Base-by-base conservation (phyloP, 1,140 invertebrate genomes). In the Drosophila ficusphila region DNA sequence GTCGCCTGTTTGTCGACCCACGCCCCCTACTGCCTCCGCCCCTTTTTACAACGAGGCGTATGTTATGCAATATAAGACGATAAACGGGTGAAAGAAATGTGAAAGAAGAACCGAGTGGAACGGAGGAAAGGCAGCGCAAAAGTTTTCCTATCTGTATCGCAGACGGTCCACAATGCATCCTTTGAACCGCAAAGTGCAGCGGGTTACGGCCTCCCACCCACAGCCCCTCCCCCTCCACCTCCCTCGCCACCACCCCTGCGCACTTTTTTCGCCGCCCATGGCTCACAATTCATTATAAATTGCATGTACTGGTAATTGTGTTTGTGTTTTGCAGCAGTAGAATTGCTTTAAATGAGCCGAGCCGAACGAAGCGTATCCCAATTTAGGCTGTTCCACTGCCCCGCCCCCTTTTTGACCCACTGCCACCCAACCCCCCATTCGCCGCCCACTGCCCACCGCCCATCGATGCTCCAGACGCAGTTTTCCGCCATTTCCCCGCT, bases 261-360 rank as follows among this genome's bases (percentile, higher is more conserved):
- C n/a, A n/a, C n/a, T 29, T n/a, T 27, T 7, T 21, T 3, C 27
- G 9, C 36, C 39, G n/a, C 36, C 33, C 51, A 31, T 44, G 47
- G 18, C 29, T 46, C 31, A 18, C 65, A 76, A 88, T 86, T 86
- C 81, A 86, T 86, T 86, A 86, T 81, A 85, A 85, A 86, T 88
- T 86, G 72, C 82, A 88, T 86, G 81, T 76, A 79, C 44, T 74
- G 71, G 71, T 74, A 75, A 75, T 75, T 75, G 70, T 74, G 71
- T 75, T 75, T 75, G 69, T 74, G 71, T 65, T 70, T 74, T 72
- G 69, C 58, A 61, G 67, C 61, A 69, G 62, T 65, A 71, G 81
- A 81, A 86, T 81, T 73, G 82, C 82, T 86, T 88, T 86, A 88
- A 88, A 86, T 86, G 82, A 86, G 81, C 68, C 81, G 65, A 72